These are phyloP conservation scores for Elysia crispata DNA, from an alignment of 2,888 invertebrate species.

Conservation along the genomic window DNA sequence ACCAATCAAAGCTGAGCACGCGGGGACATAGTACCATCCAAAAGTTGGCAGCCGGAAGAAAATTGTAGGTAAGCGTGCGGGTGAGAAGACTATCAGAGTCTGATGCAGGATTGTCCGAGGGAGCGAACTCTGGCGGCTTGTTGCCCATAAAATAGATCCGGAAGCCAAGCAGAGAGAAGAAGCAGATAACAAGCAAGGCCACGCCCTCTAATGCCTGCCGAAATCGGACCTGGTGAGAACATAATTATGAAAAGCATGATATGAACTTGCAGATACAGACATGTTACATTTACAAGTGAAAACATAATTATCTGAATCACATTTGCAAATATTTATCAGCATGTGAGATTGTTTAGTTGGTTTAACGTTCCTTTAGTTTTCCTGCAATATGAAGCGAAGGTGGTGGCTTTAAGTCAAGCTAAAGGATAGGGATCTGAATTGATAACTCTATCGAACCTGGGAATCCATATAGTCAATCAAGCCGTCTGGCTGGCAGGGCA, in stretches of 20 bases:
- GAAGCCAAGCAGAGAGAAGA: constrained; percentile 85
- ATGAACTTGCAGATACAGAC: too few species aligned
- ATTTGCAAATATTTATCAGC: too few species aligned
- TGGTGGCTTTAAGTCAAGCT: too few species aligned
- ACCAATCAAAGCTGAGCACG: constrained; percentile 97
- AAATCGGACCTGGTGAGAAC: constrained; percentile 45
- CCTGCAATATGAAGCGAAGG: too few species aligned
- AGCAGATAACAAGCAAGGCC: constrained; percentile 81
- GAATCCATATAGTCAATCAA: too few species aligned
- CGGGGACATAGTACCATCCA: constrained; percentile 90
- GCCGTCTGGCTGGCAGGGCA: too few species aligned
- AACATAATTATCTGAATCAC: too few species aligned
- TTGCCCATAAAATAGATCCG: constrained; percentile 86
- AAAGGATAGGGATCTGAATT: too few species aligned
- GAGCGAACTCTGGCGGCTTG: constrained; percentile 89
- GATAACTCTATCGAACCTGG: too few species aligned
- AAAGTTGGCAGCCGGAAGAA: constrained; percentile 94
- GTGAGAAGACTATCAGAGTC: constrained; percentile 88
- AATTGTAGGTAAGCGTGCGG: constrained; percentile 91
- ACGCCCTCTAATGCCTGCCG: constrained; percentile 71
- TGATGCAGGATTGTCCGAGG: constrained; percentile 97
- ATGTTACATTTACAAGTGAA: too few species aligned
- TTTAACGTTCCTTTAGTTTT: too few species aligned
- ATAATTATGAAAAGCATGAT: background rate
- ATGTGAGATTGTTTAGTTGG: too few species aligned